These are phyloP conservation scores for Aphelinus atriplicis DNA, from an alignment of 1,140 invertebrate species.

Conservation along the genomic window DNA sequence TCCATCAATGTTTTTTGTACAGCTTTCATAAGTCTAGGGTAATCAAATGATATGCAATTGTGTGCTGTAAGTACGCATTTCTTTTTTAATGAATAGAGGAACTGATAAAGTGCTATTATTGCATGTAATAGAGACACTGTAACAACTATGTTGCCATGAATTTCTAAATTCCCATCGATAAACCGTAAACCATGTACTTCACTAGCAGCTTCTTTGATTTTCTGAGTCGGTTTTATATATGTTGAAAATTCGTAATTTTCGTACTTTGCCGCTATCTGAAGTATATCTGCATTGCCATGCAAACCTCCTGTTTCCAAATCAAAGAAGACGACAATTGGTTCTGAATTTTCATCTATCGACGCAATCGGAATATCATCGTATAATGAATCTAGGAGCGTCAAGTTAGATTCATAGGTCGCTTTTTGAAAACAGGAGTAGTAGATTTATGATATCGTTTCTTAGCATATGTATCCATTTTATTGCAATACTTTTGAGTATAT, in stretches of 20 bases:
- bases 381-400: too few species aligned
- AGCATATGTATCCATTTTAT: neutral
- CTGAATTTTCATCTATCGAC: constrained; percentile 15
- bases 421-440: neutral
- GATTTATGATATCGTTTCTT: neutral
- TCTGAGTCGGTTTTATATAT: constrained; percentile 32
- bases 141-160: constrained; percentile 18
- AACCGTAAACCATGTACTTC: constrained; percentile 27
- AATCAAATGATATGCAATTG: constrained; percentile 38
- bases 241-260: constrained; percentile 31
- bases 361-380: too few species aligned
- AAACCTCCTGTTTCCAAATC: constrained; percentile 37
- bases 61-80: constrained; percentile 39
- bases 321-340: constrained; percentile 35
- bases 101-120: constrained; percentile 31
- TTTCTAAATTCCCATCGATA: constrained; percentile 15
- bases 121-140: constrained; percentile 26
- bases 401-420: neutral
- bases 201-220: constrained; percentile 33
- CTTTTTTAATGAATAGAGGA: constrained; percentile 27
- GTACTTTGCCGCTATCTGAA: constrained; percentile 31
- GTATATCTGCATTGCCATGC: constrained; percentile 19
- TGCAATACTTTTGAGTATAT: neutral
- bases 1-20: too few species aligned
- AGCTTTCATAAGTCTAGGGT: neutral